A percentile compares a stretch with the other conserved stretches of the same genome.
Conservation (phyloP, 2,797 vertebrate species). For the Cryptoprocta ferox region DNA sequence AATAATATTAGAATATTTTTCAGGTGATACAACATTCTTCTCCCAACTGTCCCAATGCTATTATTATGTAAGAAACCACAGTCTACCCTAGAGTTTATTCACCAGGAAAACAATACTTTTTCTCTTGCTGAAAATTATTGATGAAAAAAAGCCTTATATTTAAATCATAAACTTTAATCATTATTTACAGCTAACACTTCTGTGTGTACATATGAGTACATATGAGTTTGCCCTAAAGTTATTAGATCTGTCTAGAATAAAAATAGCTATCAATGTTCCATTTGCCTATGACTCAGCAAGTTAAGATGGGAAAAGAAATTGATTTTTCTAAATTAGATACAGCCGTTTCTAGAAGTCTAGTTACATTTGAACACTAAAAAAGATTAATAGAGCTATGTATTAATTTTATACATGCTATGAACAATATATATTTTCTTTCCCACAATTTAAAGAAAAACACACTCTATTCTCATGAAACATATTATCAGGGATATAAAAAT, state of each 20-base stretch:
- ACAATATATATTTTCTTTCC: not conserved
- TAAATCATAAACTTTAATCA: conserved; percentile 20
- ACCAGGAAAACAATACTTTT: not conserved
- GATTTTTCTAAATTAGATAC: not conserved
- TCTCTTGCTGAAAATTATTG: not conserved
- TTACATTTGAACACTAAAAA: not conserved
- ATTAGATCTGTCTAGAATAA: not conserved
- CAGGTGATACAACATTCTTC: not conserved
- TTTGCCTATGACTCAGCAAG: not conserved
- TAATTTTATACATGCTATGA: not conserved
- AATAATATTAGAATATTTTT: not conserved
- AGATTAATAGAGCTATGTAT: not conserved
- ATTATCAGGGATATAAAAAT: not conserved
- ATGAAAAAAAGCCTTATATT: not conserved
- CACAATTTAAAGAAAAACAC: not conserved
- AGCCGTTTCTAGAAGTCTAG: not conserved
- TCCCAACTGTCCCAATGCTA: not conserved
- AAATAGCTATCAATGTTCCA: not conserved
- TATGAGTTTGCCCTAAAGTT: not conserved
- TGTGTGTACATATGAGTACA: not conserved
- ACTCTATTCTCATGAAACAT: not conserved
- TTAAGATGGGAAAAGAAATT: not conserved
- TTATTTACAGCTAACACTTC: not conserved
- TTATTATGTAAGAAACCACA: not conserved
- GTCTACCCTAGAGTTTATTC: not conserved